A percentile compares a stretch with the other conserved stretches of the same genome.
phyloP scores from a whole-genome alignment of 2,888 invertebrate species.

The Parnassius orleans region DNA sequence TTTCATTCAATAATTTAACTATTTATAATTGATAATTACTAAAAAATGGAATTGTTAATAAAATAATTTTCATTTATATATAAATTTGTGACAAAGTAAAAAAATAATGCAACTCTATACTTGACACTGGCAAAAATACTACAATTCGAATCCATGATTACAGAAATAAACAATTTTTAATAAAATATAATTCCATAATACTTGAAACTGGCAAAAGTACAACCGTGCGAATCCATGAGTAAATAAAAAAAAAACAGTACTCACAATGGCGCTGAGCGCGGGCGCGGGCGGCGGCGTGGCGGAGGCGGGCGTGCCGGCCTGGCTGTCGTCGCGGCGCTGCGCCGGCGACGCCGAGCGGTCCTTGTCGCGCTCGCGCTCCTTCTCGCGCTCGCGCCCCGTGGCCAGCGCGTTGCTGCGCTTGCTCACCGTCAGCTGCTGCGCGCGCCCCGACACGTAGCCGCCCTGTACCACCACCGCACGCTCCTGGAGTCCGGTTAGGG shows the following conservation, averaged over 20 bases:
- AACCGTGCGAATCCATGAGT: too few species aligned
- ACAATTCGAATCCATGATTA: too few species aligned
- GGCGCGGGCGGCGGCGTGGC: conserved; percentile 63
- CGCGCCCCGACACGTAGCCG: conserved; percentile 83
- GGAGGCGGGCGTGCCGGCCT: conserved; percentile 48
- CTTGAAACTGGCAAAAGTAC: too few species aligned
- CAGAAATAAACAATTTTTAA: too few species aligned
- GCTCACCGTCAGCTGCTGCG: conserved; percentile 83
- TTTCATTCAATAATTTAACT: too few species aligned
- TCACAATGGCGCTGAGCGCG: conserved; percentile 49
- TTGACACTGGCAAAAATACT: too few species aligned
- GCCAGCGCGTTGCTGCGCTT: conserved; percentile 90
- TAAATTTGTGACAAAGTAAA: too few species aligned
- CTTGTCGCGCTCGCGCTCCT: conserved; percentile 82
- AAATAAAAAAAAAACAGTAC: conserved; percentile 30
- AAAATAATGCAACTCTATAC: too few species aligned
- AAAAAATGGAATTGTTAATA: too few species aligned
- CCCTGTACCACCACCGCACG: conserved; percentile 85
- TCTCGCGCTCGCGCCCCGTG: conserved; percentile 81
- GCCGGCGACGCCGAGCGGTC: conserved; percentile 45
- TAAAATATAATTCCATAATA: too few species aligned
- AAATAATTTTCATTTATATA: too few species aligned
- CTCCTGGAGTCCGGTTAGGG: conserved; percentile 84
- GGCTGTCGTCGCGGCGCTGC: conserved; percentile 39
- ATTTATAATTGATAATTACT: too few species aligned